A percentile compares a stretch with the other conserved stretches of the same genome.
phyloP scores from a whole-genome alignment of 1,140 invertebrate genomes.

The Lasaia peninsularis region DNA sequence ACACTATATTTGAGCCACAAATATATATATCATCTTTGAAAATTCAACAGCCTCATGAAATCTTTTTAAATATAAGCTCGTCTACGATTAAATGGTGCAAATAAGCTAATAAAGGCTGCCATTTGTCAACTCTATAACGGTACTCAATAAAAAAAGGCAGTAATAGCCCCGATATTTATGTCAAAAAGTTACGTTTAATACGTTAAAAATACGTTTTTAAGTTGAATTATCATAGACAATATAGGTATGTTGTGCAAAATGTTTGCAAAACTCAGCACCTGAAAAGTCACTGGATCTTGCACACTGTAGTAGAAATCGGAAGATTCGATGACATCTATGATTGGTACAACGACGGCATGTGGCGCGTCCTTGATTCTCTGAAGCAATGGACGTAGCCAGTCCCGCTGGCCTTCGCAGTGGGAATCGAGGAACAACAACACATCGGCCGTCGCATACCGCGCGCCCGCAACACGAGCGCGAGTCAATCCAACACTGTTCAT shows the following conservation, averaged over 20 bases:
- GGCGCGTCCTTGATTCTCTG: constrained; percentile 89
- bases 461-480: constrained; percentile 81
- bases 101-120: too few relatives aligned
- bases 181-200: too few relatives aligned
- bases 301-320: constrained; percentile 64
- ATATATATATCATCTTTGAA: background rate
- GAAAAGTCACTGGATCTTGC: constrained; percentile 83
- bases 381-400: constrained; percentile 93
- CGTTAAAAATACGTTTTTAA: background rate
- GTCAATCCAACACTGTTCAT: constrained; percentile 55
- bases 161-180: too few relatives aligned
- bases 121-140: too few relatives aligned
- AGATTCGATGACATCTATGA: constrained; percentile 93
- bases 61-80: too few relatives aligned
- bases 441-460: constrained; percentile 82
- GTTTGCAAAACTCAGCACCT: constrained; percentile 76
- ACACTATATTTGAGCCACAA: background rate
- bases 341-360: constrained; percentile 90
- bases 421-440: constrained; percentile 96
- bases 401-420: constrained; percentile 91
- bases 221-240: constrained; percentile 1
- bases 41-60: background rate
- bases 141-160: too few relatives aligned
- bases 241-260: constrained; percentile 3
- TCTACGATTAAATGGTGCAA: too few relatives aligned